Evolutionary conservation across 2,797 vertebrate species (phyloP).

Genomic region (Melanogrammus aeglefinus): DNA sequence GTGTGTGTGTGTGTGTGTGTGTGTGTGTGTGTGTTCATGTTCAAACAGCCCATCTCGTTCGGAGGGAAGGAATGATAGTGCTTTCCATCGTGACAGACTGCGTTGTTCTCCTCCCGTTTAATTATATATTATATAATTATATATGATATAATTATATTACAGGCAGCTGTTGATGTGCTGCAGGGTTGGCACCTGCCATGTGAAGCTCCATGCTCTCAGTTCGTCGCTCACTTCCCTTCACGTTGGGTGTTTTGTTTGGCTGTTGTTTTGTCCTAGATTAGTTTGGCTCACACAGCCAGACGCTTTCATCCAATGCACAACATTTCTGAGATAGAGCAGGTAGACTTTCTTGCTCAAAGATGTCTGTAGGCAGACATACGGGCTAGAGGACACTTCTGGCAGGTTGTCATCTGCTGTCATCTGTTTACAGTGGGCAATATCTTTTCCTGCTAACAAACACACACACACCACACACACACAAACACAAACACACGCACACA

Average conservation of each 20-base stretch:
- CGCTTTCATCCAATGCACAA: too few species aligned
- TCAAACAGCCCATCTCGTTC: slow-evolving; percentile 57
- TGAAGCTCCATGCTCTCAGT: not conserved
- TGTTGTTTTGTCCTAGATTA: too few species aligned
- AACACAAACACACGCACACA: not conserved
- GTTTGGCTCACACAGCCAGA: too few species aligned
- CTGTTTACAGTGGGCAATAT: too few species aligned
- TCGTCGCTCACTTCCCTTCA: too few species aligned
- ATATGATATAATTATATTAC: not conserved
- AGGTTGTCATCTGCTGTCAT: too few species aligned
- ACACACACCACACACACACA: not conserved
- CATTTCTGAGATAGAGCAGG: too few species aligned
- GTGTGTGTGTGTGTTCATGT: slow-evolving; percentile 32
- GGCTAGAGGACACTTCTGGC: too few species aligned
- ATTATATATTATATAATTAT: not conserved
- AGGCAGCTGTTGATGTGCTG: not conserved
- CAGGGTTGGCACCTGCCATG: not conserved
- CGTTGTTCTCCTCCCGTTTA: too few species aligned
- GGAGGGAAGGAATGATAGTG: slow-evolving; percentile 21
- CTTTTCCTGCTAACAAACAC: too few species aligned
- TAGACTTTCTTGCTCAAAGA: too few species aligned
- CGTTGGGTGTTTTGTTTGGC: slow-evolving; percentile 1
- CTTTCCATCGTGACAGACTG: slow-evolving; percentile 24
- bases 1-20: slow-evolving; percentile 17
- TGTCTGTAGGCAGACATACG: too few species aligned